phyloP scores from a whole-genome alignment of 2,888 invertebrate species.

The Synanthedon andrenaeformis region DNA sequence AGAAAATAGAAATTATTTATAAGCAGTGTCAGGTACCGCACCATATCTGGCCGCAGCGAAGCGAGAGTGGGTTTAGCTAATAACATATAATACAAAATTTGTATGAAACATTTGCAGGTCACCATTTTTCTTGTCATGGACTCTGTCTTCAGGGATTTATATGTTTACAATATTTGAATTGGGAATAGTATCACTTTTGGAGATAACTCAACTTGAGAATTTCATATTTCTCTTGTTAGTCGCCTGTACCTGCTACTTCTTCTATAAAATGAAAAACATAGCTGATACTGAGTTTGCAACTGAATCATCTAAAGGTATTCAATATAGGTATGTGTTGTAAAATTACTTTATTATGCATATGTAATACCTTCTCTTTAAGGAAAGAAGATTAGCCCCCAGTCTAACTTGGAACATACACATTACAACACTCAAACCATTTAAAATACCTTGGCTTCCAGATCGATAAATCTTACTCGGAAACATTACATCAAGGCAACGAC shows the following conservation, averaged over 20 bases:
- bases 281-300: constrained; percentile 52
- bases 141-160: constrained; percentile 74
- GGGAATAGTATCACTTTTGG: constrained; percentile 76
- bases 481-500: too few relatives aligned
- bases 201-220: constrained; percentile 68
- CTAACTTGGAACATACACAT: too few relatives aligned
- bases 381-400: too few relatives aligned
- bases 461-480: too few relatives aligned
- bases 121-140: constrained; percentile 83
- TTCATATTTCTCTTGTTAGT: constrained; percentile 51
- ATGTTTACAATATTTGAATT: constrained; percentile 79
- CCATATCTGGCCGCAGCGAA: too few relatives aligned
- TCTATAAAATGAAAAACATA: constrained; percentile 54
- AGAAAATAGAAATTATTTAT: too few relatives aligned
- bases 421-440: too few relatives aligned
- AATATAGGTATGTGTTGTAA: constrained; percentile 42
- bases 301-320: constrained; percentile 54
- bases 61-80: too few relatives aligned
- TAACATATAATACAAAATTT: too few relatives aligned
- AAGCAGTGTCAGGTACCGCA: too few relatives aligned
- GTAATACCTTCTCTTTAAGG: too few relatives aligned
- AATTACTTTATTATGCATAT: neutral
- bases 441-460: too few relatives aligned
- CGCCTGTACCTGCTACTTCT: constrained; percentile 44
- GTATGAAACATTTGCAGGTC: constrained; percentile 53